These are phyloP conservation scores for Piaya cayana DNA, from an alignment of 2,113 vertebrate species.

Conservation along the genomic window DNA sequence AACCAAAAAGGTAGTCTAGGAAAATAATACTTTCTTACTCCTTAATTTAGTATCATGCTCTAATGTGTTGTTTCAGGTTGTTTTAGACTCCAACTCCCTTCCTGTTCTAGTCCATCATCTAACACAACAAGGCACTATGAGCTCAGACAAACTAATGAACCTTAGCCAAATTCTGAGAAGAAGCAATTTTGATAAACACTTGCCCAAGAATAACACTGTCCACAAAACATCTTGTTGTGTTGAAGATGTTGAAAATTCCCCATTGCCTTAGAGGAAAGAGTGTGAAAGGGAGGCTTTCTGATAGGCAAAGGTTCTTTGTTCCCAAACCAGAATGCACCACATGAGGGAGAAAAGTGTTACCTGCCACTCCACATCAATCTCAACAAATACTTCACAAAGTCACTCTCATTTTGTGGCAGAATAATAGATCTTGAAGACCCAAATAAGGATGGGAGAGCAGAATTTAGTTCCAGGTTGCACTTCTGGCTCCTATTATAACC, in stretches of 20 bases:
- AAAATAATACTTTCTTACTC: not conserved
- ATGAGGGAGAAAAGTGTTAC: not conserved
- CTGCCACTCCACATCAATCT: not conserved
- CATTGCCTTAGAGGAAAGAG: not conserved
- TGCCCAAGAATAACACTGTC: not conserved
- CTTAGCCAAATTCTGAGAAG: not conserved
- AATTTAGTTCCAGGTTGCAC: not conserved
- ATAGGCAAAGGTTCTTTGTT: not conserved
- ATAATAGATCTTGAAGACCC: not conserved
- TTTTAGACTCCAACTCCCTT: not conserved
- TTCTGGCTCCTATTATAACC: not conserved
- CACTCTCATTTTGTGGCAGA: not conserved
- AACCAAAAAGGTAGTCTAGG: not conserved
- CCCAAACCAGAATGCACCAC: not conserved
- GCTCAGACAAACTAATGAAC: not conserved
- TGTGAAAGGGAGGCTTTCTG: not conserved
- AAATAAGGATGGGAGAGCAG: not conserved
- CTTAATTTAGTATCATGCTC: not conserved
- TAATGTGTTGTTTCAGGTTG: not conserved
- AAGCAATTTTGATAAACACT: not conserved
- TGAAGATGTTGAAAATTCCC: not conserved
- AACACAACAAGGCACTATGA: not conserved
- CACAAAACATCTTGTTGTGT: not conserved
- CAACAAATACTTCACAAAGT: not conserved
- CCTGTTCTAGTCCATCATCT: not conserved